Evolutionary conservation across 2,888 invertebrate genomes (phyloP).

Genomic region (Pheosia gnoma): DNA sequence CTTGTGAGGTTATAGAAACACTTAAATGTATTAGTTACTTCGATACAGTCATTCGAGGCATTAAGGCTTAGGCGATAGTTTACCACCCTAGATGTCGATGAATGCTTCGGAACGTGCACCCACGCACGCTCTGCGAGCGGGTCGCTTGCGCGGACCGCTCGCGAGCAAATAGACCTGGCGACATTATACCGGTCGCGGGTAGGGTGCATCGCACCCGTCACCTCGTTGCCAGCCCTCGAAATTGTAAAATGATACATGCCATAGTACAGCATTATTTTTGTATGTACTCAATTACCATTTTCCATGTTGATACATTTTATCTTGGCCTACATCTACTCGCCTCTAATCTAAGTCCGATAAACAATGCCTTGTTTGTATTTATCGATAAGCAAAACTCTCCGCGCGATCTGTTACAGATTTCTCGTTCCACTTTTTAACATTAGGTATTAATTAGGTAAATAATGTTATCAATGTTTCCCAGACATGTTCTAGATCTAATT

Average conservation of each 20-base stretch:
- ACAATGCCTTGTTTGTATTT: constrained; percentile 34
- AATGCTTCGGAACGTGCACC: constrained; percentile 18
- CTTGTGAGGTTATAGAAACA: no score
- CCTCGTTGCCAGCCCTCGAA: constrained; percentile 12
- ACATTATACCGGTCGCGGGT: constrained; percentile 46
- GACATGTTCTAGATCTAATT: background rate
- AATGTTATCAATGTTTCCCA: background rate
- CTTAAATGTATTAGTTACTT: no score
- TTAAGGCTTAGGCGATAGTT: background rate
- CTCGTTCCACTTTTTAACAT: constrained; percentile 17
- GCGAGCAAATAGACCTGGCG: constrained; percentile 38
- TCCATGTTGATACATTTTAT: constrained; percentile 22
- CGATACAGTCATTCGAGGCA: no score
- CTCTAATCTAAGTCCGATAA: constrained; percentile 37
- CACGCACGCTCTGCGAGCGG: constrained; percentile 17
- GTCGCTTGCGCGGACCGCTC: constrained; percentile 22
- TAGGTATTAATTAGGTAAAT: constrained; percentile 2
- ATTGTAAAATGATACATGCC: constrained; percentile 25
- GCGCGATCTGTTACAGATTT: constrained; percentile 29
- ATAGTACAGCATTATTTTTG: background rate
- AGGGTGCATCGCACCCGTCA: constrained; percentile 37
- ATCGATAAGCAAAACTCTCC: constrained; percentile 23
- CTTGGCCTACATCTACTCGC: constrained; percentile 38
- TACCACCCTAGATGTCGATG: constrained; percentile 3
- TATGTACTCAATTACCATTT: background rate